Base-by-base conservation (phyloP, 2,888 invertebrate genomes). In the Zhuqinia jingwanae region DNA sequence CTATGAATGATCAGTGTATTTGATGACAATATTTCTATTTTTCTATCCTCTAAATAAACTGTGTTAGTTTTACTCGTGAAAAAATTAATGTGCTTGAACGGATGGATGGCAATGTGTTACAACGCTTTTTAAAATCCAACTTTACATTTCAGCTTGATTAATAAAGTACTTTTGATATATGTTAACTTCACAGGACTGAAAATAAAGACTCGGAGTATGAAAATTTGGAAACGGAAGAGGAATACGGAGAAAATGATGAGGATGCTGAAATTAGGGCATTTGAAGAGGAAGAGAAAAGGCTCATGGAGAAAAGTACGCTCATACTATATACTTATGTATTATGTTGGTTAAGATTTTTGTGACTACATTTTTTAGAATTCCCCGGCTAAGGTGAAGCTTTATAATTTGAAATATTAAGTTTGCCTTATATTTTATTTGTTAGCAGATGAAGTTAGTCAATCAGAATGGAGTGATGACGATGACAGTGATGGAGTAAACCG, bases 381-480 rank as follows among this genome's bases (percentile, higher is more conserved):
- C 20, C 11, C 20, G 36, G 3, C 42, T 15, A 5, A 36, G 30
- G 6, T 30, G 15, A 65, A 36, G 3, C 36, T 36, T 20, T 20
- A 36, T 10, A 45, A 2, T 45, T 17, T 20, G 13, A 42, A n/a
- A 1, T 68, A 68, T 13, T 6, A 2, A 60, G n/a, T n/a, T n/a
- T n/a, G n/a, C n/a, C n/a, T n/a, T n/a, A n/a, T n/a, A 60, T 2
- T 56, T 70, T 45, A 45, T 65, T 53, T 17, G 10, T 2, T 73
- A 85, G 90, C 90, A 17, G 90, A 90, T 86, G 92, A 92, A 84
- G 90, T 91, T n/a, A 96, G 96, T 92, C 95, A 96, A 91, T 96
- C 96, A n/a, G 96, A 96, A 92, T 96, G 96, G 96, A 96, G 96
- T 89, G 94, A 95, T 17, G 94, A 94, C 93, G 95, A 95, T 91